A percentile compares a stretch with the other conserved stretches of the same genome.
phyloP scores from a whole-genome alignment of 2,888 invertebrate genomes.

The Megaustenia siamemsis region DNA sequence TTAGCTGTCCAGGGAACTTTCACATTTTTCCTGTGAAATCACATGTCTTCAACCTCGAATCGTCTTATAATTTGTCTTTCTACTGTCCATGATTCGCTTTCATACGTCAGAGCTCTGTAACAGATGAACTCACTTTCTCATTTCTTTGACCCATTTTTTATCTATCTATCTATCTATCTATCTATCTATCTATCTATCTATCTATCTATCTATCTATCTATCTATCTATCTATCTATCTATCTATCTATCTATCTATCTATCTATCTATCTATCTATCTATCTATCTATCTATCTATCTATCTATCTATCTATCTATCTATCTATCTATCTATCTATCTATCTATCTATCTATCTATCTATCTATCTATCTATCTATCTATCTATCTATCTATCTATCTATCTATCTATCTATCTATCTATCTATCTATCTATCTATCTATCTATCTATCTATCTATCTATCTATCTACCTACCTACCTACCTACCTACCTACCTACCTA shows the following conservation, averaged over 20 bases:
- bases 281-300: conserved; percentile 15
- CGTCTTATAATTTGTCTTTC: too few relatives aligned
- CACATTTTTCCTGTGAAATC: too few relatives aligned
- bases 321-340: conserved; percentile 24
- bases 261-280: conserved; percentile 24
- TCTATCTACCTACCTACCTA: conserved; percentile 6
- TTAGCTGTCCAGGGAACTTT: too few relatives aligned
- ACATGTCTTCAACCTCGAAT: too few relatives aligned
- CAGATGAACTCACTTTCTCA: too few relatives aligned
- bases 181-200: conserved; percentile 29
- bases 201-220: conserved; percentile 29
- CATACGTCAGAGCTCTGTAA: too few relatives aligned
- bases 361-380: conserved; percentile 32
- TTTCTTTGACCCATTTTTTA: too few relatives aligned
- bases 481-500: conserved; percentile 2
- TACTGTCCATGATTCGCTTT: too few relatives aligned
- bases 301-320: conserved; percentile 18
- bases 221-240: conserved; percentile 29
- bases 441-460: conserved; percentile 11
- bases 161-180: conserved; percentile 21
- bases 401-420: conserved; percentile 9
- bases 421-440: conserved; percentile 5
- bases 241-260: conserved; percentile 24
- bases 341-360: conserved; percentile 18
- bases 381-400: conserved; percentile 15